Conservation (phyloP, 2,888 invertebrate species). For the Cryptocephalus moraei region DNA sequence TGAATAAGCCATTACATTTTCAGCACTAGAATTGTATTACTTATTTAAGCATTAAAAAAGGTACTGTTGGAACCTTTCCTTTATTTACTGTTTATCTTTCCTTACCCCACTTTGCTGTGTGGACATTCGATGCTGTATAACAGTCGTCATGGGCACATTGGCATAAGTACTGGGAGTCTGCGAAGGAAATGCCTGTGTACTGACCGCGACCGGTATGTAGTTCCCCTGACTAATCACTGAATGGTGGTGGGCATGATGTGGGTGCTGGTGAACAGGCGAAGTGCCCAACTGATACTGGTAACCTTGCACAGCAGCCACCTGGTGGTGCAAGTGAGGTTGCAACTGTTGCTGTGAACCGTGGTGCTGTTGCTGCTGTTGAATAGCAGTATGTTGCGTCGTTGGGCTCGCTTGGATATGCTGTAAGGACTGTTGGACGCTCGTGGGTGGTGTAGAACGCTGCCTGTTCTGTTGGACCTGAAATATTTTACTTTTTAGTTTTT, state of each 20-base stretch:
- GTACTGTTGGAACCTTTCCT: too few species aligned
- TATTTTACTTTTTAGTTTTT: conserved; percentile 21
- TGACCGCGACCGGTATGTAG: conserved; percentile 47
- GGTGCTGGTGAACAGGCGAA: conserved; percentile 31
- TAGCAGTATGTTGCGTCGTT: conserved; percentile 22
- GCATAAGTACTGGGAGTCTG: conserved; percentile 48
- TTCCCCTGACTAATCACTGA: conserved; percentile 40
- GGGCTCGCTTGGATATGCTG: conserved; percentile 33
- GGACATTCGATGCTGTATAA: conserved; percentile 49
- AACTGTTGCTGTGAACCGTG: conserved; percentile 29
- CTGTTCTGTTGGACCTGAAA: conserved; percentile 17
- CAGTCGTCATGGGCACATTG: conserved; percentile 56
- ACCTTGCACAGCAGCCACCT: conserved; percentile 35
- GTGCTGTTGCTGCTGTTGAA: conserved; percentile 33
- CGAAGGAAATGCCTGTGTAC: conserved; percentile 46
- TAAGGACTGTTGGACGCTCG: conserved; percentile 25
- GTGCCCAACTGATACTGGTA: conserved; percentile 25
- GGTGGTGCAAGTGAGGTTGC: conserved; percentile 34
- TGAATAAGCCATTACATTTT: too few species aligned
- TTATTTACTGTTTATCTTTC: not conserved
- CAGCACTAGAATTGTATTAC: too few species aligned
- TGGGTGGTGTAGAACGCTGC: conserved; percentile 33
- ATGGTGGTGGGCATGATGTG: conserved; percentile 34
- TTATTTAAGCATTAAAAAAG: too few species aligned
- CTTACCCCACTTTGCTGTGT: conserved; percentile 39